Evolutionary conservation across 2,888 invertebrate genomes (phyloP).

Genomic region (Gymnosoma rotundatum): DNA sequence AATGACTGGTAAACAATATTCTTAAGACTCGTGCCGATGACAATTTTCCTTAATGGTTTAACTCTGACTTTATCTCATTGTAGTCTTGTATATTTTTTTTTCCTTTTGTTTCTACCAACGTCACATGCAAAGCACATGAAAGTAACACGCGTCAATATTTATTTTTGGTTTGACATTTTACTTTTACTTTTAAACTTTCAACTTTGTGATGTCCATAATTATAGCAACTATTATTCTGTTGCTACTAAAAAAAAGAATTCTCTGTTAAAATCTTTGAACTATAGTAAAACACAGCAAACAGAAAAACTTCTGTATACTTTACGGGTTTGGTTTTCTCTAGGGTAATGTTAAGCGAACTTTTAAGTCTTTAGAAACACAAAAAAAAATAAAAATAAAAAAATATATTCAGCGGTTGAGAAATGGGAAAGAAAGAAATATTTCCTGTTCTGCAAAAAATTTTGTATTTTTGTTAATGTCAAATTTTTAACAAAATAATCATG

Average conservation of each 20-base stretch:
- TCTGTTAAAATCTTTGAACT: not conserved
- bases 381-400: not conserved
- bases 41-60: not conserved
- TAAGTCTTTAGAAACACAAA: not conserved
- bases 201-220: slow-evolving; percentile 26
- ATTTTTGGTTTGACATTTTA: slow-evolving; percentile 63
- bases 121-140: slow-evolving; percentile 1
- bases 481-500: slow-evolving; percentile 19
- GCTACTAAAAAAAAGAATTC: not conserved
- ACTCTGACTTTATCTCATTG: slow-evolving; percentile 50
- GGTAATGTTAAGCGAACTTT: not conserved
- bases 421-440: not conserved
- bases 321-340: not conserved
- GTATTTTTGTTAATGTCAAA: not conserved
- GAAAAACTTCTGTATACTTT: slow-evolving; percentile 17
- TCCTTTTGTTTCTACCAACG: not conserved
- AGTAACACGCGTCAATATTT: slow-evolving; percentile 54
- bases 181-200: slow-evolving; percentile 43
- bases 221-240: not conserved
- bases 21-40: slow-evolving; percentile 41
- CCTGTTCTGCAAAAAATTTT: not conserved
- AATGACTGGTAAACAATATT: too few relatives aligned
- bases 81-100: slow-evolving; percentile 7
- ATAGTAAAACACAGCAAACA: too few relatives aligned
- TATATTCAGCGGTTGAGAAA: not conserved